These are phyloP conservation scores for Samia ricini DNA, from an alignment of 1,140 invertebrate genomes.

Conservation along the genomic window DNA sequence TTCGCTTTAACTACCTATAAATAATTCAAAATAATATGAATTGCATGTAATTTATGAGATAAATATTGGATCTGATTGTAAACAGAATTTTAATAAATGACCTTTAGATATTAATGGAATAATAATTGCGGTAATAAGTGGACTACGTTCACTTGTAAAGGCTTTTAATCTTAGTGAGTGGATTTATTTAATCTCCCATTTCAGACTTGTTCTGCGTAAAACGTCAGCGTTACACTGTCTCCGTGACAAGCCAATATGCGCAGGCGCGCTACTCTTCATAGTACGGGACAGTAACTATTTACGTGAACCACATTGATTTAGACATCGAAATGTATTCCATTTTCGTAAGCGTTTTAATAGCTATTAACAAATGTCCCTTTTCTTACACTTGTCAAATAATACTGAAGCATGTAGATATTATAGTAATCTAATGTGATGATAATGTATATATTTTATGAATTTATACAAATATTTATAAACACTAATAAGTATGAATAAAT, in stretches of 20 bases:
- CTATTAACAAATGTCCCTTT: not conserved
- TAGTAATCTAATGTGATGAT: no score
- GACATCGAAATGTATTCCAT: not conserved
- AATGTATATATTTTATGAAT: no score
- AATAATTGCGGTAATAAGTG: constrained; percentile 27
- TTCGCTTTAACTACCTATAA: not conserved
- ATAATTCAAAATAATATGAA: not conserved
- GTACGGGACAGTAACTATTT: constrained; percentile 21
- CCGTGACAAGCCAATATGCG: constrained; percentile 37
- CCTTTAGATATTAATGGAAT: constrained; percentile 37
- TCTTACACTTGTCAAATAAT: not conserved
- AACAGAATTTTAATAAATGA: constrained; percentile 1
- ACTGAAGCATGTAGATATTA: no score
- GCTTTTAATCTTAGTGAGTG: constrained; percentile 65
- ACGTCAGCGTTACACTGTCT: constrained; percentile 33
- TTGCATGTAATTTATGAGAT: constrained; percentile 4
- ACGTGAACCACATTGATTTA: constrained; percentile 34
- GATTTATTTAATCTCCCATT: constrained; percentile 65
- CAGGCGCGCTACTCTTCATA: constrained; percentile 51
- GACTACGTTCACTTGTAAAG: constrained; percentile 49
- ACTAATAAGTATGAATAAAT: no score
- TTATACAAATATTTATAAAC: no score
- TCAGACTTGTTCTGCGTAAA: constrained; percentile 18
- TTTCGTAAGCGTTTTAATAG: not conserved
- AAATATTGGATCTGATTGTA: not conserved